Percentiles rank a stretch among this genome's conserved stretches.
phyloP scores from a whole-genome alignment of 1,140 invertebrate genomes.

The Gryllus bimaculatus region DNA sequence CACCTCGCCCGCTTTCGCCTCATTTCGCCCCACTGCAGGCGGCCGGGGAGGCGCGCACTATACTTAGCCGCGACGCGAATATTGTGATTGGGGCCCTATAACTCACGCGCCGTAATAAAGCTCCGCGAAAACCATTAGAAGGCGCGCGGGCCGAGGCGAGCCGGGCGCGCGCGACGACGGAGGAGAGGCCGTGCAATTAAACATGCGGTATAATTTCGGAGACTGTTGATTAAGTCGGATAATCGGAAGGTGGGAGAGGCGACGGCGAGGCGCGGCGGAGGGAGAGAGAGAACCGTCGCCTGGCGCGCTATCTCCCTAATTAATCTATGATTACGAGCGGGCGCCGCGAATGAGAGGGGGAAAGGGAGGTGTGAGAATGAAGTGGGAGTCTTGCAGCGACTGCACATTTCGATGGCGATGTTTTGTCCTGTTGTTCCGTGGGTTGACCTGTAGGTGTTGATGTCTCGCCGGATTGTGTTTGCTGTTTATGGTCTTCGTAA shows the following conservation, averaged over 20 bases:
- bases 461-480: too few species aligned
- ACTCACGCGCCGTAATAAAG: neutral
- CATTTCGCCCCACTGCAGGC: too few species aligned
- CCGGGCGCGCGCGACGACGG: too few species aligned
- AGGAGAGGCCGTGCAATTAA: neutral
- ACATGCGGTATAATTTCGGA: neutral
- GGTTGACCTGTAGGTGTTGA: too few species aligned
- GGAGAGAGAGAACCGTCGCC: neutral
- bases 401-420: too few species aligned
- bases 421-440: too few species aligned
- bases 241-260: neutral
- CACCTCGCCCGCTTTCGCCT: too few species aligned
- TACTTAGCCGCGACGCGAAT: neutral
- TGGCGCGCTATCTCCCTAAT: neutral
- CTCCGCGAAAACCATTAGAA: neutral
- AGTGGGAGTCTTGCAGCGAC: neutral
- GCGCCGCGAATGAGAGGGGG: too few species aligned
- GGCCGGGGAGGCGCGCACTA: neutral
- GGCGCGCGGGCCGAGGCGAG: neutral
- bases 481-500: too few species aligned
- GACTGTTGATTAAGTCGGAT: neutral
- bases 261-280: too few species aligned
- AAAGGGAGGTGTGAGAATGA: neutral
- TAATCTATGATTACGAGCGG: neutral
- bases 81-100: neutral